A percentile compares a stretch with the other conserved stretches of the same genome.
These are phyloP conservation scores for Tachystola acroxantha DNA, from an alignment of 2,888 invertebrate species.

Conservation along the genomic window DNA sequence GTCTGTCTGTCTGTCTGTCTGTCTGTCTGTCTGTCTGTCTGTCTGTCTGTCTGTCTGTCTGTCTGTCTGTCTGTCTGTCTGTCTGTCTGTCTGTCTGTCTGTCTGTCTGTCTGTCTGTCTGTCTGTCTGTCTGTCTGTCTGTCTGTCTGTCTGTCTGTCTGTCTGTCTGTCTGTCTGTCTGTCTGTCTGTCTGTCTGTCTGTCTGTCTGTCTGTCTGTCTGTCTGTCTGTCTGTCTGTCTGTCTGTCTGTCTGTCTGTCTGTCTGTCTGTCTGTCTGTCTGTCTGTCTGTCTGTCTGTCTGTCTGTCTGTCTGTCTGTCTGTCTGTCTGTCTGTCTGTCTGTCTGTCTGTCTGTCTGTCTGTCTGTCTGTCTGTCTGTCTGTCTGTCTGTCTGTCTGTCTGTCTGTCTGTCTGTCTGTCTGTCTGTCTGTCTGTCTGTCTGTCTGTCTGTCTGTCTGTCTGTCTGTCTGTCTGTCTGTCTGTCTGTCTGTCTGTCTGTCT, in stretches of 20 bases:
- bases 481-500: conserved; percentile 3
- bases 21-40: conserved; percentile 5
- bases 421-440: conserved; percentile 3
- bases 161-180: conserved; percentile 3
- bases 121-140: conserved; percentile 3
- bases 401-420: conserved; percentile 3
- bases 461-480: conserved; percentile 3
- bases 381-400: conserved; percentile 3
- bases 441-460: conserved; percentile 3
- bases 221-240: conserved; percentile 3
- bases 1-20: conserved; percentile 4
- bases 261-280: conserved; percentile 3
- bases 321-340: conserved; percentile 3
- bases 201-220: conserved; percentile 3
- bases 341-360: conserved; percentile 3
- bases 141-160: conserved; percentile 3
- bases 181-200: conserved; percentile 3
- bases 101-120: conserved; percentile 3
- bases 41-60: conserved; percentile 5
- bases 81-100: conserved; percentile 3
- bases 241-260: conserved; percentile 3
- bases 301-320: conserved; percentile 3
- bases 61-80: conserved; percentile 5
- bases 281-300: conserved; percentile 3
- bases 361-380: conserved; percentile 3